phyloP scores from a whole-genome alignment of 1,140 invertebrate genomes.

The Hestina assimilis region DNA sequence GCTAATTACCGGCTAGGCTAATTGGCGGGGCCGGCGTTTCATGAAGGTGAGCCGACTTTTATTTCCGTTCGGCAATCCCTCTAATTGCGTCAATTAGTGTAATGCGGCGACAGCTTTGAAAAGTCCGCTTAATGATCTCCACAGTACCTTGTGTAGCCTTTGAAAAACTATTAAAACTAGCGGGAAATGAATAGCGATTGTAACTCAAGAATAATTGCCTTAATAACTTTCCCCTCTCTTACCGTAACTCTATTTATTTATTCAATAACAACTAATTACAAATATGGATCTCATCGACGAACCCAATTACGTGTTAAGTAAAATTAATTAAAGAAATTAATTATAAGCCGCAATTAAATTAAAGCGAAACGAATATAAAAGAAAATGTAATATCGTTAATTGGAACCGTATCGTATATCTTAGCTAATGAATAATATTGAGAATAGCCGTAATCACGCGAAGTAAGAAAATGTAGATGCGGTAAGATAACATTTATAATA shows the following conservation, averaged over 20 bases:
- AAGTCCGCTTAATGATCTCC: slow-evolving; percentile 71
- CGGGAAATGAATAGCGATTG: slow-evolving; percentile 19
- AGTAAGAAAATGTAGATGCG: slow-evolving; percentile 17
- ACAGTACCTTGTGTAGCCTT: slow-evolving; percentile 45
- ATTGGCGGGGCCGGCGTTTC: slow-evolving; percentile 74
- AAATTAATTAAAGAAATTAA: slow-evolving; percentile 14
- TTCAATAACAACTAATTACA: background rate
- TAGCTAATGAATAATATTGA: slow-evolving; percentile 33
- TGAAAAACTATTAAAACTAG: slow-evolving; percentile 54
- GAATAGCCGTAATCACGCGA: slow-evolving; percentile 15
- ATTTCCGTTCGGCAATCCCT: slow-evolving; percentile 77
- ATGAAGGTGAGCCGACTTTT: slow-evolving; percentile 77
- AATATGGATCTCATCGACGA: background rate
- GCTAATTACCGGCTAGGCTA: slow-evolving; percentile 74
- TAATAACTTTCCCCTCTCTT: slow-evolving; percentile 4
- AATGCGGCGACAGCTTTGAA: slow-evolving; percentile 76
- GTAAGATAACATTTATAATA: too few species aligned
- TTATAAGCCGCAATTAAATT: slow-evolving; percentile 13
- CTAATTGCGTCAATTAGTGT: slow-evolving; percentile 78
- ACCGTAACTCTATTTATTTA: background rate
- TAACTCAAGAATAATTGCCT: slow-evolving; percentile 16
- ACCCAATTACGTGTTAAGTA: background rate
- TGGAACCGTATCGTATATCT: slow-evolving; percentile 29
- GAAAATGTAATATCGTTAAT: slow-evolving; percentile 32
- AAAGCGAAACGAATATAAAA: slow-evolving; percentile 21